phyloP scores from a whole-genome alignment of 2,797 vertebrate genomes.

The Carapus acus region DNA sequence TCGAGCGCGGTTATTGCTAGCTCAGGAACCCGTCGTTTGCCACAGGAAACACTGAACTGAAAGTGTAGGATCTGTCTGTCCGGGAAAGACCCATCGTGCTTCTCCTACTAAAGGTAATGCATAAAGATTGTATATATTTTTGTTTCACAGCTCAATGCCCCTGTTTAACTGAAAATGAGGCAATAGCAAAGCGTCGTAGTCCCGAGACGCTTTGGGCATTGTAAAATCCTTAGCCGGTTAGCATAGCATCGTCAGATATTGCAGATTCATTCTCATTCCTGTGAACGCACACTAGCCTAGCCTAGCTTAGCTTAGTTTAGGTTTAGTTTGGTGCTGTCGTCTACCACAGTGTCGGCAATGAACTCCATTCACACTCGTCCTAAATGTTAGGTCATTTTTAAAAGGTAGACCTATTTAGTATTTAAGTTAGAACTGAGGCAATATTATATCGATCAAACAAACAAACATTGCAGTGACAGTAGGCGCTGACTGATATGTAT shows the following conservation, averaged over 20 bases:
- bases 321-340: too few species aligned
- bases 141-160: rapidly evolving
- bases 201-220: too few species aligned
- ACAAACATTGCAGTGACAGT: neutral
- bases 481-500: too few species aligned
- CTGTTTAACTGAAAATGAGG: too few species aligned
- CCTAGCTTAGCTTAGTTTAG: conserved; percentile 25
- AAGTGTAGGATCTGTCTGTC: conserved; percentile 27
- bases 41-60: conserved; percentile 45
- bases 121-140: rapidly evolving
- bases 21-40: neutral
- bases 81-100: neutral
- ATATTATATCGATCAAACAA: neutral
- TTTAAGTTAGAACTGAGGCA: neutral
- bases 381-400: too few species aligned
- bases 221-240: conserved; percentile 19
- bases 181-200: too few species aligned
- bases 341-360: too few species aligned
- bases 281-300: conserved; percentile 17
- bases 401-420: too few species aligned
- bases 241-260: conserved; percentile 56
- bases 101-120: conserved; percentile 19
- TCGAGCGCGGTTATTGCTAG: neutral
- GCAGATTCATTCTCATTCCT: conserved; percentile 64
- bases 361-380: too few species aligned